Percentiles rank a stretch among this genome's conserved stretches.
phyloP scores from a whole-genome alignment of 2,113 vertebrate species.

The Lasiurus borealis region DNA sequence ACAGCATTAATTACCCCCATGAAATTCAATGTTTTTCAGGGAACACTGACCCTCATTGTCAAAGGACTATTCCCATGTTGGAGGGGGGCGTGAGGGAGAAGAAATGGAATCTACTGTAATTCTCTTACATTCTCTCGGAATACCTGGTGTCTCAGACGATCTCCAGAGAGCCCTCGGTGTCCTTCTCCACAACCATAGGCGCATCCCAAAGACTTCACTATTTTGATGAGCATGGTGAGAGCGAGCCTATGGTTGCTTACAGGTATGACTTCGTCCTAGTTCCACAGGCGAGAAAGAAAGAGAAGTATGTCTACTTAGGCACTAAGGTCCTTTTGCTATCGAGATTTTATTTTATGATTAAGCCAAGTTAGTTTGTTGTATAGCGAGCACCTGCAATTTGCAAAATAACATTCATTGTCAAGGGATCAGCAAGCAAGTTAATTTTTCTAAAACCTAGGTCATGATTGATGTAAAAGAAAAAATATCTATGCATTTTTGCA shows the following conservation, averaged over 20 bases:
- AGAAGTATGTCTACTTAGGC: conserved; percentile 7
- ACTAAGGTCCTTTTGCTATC: background rate
- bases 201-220: conserved; percentile 98
- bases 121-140: conserved; percentile 89
- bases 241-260: conserved; percentile 95
- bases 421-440: background rate
- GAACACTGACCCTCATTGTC: conserved; percentile 82
- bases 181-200: conserved; percentile 99
- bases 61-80: conserved; percentile 82
- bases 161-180: conserved; percentile 97
- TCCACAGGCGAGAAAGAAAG: conserved; percentile 52
- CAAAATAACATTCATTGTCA: background rate
- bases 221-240: conserved; percentile 98
- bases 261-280: conserved; percentile 91
- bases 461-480: conserved; percentile 26
- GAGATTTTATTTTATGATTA: conserved; percentile 34
- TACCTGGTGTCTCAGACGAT: conserved; percentile 98
- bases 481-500: background rate
- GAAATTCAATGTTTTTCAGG: conserved; percentile 77
- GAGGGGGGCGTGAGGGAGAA: conserved; percentile 63
- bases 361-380: background rate
- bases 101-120: conserved; percentile 86
- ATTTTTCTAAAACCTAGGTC: background rate
- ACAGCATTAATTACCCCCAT: conserved; percentile 60
- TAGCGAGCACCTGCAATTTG: background rate